Evolutionary conservation across 92 coral and sea anemone species (phyloP), one percentile per base, ranked within the genome.

Genomic region (Phenganax stokvisi): DNA sequence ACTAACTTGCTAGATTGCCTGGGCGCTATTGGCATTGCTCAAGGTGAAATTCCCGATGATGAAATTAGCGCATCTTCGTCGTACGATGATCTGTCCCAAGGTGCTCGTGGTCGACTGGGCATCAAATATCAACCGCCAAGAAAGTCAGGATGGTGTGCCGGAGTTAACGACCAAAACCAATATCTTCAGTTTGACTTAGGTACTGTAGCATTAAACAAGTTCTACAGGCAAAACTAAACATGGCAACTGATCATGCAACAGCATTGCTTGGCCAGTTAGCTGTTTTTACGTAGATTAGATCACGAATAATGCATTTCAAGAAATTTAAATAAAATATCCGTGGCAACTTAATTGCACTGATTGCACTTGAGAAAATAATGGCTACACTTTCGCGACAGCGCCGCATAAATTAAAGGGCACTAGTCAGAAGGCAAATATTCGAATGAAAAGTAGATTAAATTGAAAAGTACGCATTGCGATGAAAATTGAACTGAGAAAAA

Each of bases 121-220:
- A 64, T 79, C 44, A 65, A 79, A 64, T 79, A 79, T 64, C 73
- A 79, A 12, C 83, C 83, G 52, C 83, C 83, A 52, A 51, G 55
- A 44, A 79, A 79, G 53, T 79, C 83, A 28, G 98, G 91, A 12
- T 94, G 98, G 98, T 78, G 88, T 9, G 74, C 97, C 3, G 84
- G 90, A 17, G 90, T 88, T 57, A 89, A 88, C 86, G 92, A 94
- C 54, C 89, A 88, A 63, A 81, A 78, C 68, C 98, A 94, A 82
- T 94, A 90, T 90, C 72, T 94, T 37, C 91, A 92, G 83, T 60
- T 96, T 9, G 92, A 88, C 66, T 80, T 94, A 53, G 89, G 91
- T 67, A 77, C 47, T 37, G 47, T 2, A 37, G 47, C 47, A 37
- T 37, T 37, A 37, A 37, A 37, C 5, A 87, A 29, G 56, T 79